Evolutionary conservation across 2,113 vertebrate species (phyloP), one percentile per base, ranked within the genome.

Genomic region (Eupsittula cactorum): DNA sequence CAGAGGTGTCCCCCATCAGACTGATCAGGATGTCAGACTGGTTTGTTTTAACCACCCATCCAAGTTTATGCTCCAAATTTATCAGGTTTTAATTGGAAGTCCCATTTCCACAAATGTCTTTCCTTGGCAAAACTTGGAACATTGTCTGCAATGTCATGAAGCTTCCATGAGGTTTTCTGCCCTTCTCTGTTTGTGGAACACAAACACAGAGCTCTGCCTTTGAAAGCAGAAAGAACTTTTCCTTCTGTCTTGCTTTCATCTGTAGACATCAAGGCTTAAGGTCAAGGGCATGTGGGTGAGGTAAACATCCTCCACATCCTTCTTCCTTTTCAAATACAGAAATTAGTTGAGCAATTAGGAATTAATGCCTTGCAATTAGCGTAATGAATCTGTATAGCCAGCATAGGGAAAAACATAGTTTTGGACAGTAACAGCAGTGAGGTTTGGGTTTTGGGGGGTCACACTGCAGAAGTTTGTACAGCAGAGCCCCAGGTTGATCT

Each of bases 331-430:
- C 78, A 50, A 86, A 92, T 49, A 13, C 39, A 85, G 70, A 78
- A 94, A 96, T 94, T 94, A 92, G 63, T 71, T 67, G 84, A 52
- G 88, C 74, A 94, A 97, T 97, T 97, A 93, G 42, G 46, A 97
- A 82, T 92, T 93, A 52, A 82, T 85, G 85, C 71, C 81, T 68
- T 94, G 80, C 88, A 95, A 96, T 95, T 93, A 93, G 17, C 49
- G 42, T 74, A 82, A 86, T 90, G 90, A 79, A 88, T 7, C 47
- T 91, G n/a, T n/a, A 13, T 49, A 18, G 19, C 46, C 39, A 31
- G 67, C 6, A 46, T 31, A 39, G 80, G 13, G 42, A 64, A 91
- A 78, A 86, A 4, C 5, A 24, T 15, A 2, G 4, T 21, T 53
- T 41, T 16, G 14, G 82, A 64, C 64, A 49, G n/a, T 1, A 5